Conservation (phyloP, 2,797 vertebrate genomes). For the Anguilla pacifica region DNA sequence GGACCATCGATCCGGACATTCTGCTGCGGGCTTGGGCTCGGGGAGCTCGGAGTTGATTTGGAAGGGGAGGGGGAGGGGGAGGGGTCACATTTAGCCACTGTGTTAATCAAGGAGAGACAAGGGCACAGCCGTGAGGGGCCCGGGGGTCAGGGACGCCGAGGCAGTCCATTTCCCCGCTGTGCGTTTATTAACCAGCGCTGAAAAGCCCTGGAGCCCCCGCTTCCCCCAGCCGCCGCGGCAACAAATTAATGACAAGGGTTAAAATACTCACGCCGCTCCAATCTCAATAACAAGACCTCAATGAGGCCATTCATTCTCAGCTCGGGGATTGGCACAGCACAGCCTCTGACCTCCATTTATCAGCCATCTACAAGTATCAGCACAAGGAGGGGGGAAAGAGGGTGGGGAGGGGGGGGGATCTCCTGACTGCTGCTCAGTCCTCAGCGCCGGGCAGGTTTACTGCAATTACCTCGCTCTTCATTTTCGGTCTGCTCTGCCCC, state of each 20-base stretch:
- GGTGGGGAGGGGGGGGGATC: conserved; percentile 26
- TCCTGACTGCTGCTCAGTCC: neutral
- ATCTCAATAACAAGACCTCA: conserved; percentile 41
- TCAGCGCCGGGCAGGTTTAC: neutral
- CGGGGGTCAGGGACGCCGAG: conserved; percentile 37
- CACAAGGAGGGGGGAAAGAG: neutral
- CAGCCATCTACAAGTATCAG: neutral
- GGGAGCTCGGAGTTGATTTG: neutral
- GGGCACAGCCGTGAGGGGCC: conserved; percentile 35
- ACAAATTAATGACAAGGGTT: conserved; percentile 51
- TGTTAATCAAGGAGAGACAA: conserved; percentile 52
- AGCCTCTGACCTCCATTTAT: conserved; percentile 34
- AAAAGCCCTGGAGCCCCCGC: conserved; percentile 41
- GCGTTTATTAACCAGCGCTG: conserved; percentile 46
- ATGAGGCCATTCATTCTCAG: conserved; percentile 43
- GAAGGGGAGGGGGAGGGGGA: conserved; percentile 24
- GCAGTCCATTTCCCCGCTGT: conserved; percentile 31
- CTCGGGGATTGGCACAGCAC: conserved; percentile 30
- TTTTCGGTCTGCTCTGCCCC: neutral
- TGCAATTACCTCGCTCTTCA: conserved; percentile 32
- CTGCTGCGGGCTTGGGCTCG: conserved; percentile 29
- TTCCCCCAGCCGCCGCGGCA: conserved; percentile 27
- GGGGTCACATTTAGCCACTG: conserved; percentile 35
- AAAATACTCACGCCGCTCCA: conserved; percentile 38
- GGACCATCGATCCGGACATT: conserved; percentile 51